Conservation (phyloP, 1,140 invertebrate species). For the Meloidogyne hapla region DNA sequence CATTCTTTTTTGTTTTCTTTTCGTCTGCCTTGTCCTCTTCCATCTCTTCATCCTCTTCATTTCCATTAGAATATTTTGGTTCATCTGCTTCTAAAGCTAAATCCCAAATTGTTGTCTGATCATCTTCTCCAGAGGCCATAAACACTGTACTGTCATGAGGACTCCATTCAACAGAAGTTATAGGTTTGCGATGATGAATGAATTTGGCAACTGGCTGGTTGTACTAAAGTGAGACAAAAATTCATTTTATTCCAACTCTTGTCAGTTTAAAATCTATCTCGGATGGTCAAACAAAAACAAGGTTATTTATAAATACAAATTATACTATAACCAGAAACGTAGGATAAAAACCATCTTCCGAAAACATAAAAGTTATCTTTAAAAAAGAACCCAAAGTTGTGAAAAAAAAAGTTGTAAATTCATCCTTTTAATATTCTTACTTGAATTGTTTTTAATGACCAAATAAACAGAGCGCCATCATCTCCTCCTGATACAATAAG, state of each 20-base stretch:
- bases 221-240: too few relatives aligned
- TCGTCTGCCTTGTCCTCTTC: constrained; percentile 66
- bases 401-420: neutral
- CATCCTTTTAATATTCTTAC: constrained; percentile 56
- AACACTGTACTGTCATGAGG: constrained; percentile 86
- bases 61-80: neutral
- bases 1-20: constrained; percentile 68
- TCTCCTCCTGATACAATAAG: constrained; percentile 90
- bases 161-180: constrained; percentile 96
- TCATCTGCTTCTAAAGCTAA: constrained; percentile 76
- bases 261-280: too few relatives aligned
- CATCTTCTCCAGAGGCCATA: constrained; percentile 86
- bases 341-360: too few relatives aligned
- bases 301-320: too few relatives aligned
- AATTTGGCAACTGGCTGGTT: constrained; percentile 81
- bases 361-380: too few relatives aligned
- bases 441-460: constrained; percentile 88
- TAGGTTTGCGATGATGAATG: constrained; percentile 84
- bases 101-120: constrained; percentile 97
- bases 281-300: too few relatives aligned
- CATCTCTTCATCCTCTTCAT: neutral
- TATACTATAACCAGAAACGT: too few relatives aligned
- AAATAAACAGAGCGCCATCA: constrained; percentile 87
- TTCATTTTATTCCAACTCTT: too few relatives aligned
- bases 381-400: neutral